Percentiles rank a stretch among this genome's conserved stretches.
Conservation (phyloP, 2,113 vertebrate genomes). For the Tetraodon nigroviridis region DNA sequence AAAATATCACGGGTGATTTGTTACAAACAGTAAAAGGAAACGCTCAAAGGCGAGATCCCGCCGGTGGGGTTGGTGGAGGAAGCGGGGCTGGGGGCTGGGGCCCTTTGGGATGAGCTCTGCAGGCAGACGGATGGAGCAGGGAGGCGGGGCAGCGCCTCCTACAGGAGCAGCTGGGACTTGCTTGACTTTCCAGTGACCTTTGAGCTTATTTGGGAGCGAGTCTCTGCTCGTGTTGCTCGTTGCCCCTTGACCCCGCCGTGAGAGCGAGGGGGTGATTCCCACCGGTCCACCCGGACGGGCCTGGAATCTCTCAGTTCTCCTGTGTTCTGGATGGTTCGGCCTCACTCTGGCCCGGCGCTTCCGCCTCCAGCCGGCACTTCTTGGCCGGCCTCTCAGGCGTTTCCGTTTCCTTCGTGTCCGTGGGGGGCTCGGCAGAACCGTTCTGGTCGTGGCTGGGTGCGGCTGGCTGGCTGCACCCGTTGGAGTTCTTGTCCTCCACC, state of each 20-base stretch:
- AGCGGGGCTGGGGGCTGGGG: constrained; percentile 11
- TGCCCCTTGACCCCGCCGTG: background rate
- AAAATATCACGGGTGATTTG: constrained; percentile 73
- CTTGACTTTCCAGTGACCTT: constrained; percentile 41
- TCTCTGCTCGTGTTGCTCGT: constrained; percentile 18
- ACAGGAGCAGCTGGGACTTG: constrained; percentile 31
- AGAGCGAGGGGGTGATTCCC: background rate
- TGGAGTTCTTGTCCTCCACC: constrained; percentile 77
- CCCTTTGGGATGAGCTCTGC: constrained; percentile 50
- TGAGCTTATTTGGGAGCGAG: constrained; percentile 31
- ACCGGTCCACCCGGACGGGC: constrained; percentile 1
- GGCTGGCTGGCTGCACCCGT: constrained; percentile 76
- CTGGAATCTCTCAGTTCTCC: constrained; percentile 46
- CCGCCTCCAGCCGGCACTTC: constrained; percentile 61
- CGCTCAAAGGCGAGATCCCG: constrained; percentile 53
- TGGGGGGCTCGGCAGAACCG: constrained; percentile 57
- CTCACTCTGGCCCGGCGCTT: constrained; percentile 43
- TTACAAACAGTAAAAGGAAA: constrained; percentile 70
- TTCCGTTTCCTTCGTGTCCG: constrained; percentile 37
- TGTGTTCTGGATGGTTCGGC: constrained; percentile 52
- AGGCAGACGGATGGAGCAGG: constrained; percentile 14
- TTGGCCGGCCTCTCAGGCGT: constrained; percentile 54
- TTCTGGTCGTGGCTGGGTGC: constrained; percentile 69
- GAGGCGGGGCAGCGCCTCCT: constrained; percentile 11
- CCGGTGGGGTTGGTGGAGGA: constrained; percentile 38